Evolutionary conservation across 2,113 vertebrate species (phyloP).

Genomic region (Progne subis): DNA sequence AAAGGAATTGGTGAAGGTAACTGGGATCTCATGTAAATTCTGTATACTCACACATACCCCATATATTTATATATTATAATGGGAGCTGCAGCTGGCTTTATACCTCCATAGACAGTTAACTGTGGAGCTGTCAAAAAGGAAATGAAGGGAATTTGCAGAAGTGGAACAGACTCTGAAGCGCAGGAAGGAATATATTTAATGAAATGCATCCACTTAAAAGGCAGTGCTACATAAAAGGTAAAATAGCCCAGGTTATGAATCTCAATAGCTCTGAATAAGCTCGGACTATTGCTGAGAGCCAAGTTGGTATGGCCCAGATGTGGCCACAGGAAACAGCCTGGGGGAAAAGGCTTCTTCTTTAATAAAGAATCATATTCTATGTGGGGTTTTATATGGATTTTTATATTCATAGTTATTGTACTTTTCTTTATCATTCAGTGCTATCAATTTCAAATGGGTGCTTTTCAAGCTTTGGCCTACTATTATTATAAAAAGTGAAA

Average conservation of each 20-base stretch:
- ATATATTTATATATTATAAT: not conserved
- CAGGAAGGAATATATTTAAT: not conserved
- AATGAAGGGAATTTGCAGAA: not conserved
- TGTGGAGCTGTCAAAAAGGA: not conserved
- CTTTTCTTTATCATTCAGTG: not conserved
- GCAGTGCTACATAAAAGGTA: not conserved
- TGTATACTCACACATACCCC: not conserved
- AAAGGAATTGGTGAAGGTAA: not conserved
- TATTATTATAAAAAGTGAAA: not conserved
- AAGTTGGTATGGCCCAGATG: not conserved
- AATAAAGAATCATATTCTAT: not conserved
- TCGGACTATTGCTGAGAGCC: not conserved
- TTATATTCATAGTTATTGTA: not conserved
- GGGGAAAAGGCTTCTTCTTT: not conserved
- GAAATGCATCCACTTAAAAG: not conserved
- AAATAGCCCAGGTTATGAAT: not conserved
- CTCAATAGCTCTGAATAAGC: not conserved
- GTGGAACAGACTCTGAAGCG: not conserved
- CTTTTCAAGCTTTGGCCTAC: not conserved
- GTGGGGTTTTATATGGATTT: not conserved
- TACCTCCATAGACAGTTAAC: not conserved
- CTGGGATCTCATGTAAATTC: not conserved
- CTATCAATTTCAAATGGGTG: not conserved
- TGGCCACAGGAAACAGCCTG: not conserved
- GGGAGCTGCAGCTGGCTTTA: not conserved